These are phyloP conservation scores for Neopipo cinnamomea DNA, from an alignment of 2,113 vertebrate species.

Conservation along the genomic window DNA sequence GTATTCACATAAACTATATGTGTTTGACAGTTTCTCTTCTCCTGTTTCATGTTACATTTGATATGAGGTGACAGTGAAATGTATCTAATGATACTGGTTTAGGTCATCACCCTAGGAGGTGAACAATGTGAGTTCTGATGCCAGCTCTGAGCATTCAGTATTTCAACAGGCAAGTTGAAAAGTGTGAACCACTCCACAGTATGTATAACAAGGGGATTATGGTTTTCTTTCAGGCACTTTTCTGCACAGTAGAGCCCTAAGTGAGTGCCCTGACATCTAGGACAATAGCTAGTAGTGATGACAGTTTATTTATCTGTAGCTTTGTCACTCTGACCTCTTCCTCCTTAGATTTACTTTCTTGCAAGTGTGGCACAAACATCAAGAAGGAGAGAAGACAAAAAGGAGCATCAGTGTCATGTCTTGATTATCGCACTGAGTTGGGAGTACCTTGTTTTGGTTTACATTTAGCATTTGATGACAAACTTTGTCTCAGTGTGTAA, in stretches of 20 bases:
- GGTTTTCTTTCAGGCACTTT: neutral
- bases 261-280: neutral
- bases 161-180: neutral
- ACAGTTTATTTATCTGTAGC: neutral
- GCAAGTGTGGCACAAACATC: neutral
- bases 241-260: neutral
- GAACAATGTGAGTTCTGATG: neutral
- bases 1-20: neutral
- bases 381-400: neutral
- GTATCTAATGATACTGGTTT: neutral
- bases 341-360: neutral
- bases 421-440: neutral
- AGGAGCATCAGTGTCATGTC: neutral
- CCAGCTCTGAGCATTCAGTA: neutral
- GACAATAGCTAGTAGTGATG: neutral
- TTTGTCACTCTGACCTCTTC: neutral
- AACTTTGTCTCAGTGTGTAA: neutral
- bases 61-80: neutral
- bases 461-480: neutral
- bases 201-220: accelerated
- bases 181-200: neutral
- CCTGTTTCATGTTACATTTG: neutral
- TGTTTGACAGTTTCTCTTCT: neutral
- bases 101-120: neutral
- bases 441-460: neutral